Conservation (phyloP, 1,140 invertebrate genomes). For the Oedothorax gibbosus region DNA sequence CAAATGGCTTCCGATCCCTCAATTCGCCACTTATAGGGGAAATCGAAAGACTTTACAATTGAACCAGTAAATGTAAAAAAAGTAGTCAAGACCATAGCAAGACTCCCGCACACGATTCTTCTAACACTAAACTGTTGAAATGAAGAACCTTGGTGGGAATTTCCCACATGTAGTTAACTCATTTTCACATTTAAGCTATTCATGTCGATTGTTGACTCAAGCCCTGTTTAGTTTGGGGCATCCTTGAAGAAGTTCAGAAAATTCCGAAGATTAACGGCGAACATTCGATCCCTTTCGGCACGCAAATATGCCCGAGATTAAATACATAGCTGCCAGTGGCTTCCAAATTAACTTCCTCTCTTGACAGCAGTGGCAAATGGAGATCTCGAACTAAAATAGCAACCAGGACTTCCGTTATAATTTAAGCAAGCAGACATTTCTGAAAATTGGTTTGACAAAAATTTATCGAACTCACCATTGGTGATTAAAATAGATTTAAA, state of each 20-base stretch:
- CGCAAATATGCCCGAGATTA: slow-evolving; percentile 21
- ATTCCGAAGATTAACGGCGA: slow-evolving; percentile 5
- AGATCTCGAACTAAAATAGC: slow-evolving; percentile 15
- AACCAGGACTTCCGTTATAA: slow-evolving; percentile 5
- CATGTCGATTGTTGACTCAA: neutral
- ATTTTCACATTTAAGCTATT: too few relatives aligned
- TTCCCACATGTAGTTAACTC: too few relatives aligned
- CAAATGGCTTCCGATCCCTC: too few relatives aligned
- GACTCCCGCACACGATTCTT: too few relatives aligned
- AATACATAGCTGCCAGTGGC: slow-evolving; percentile 52
- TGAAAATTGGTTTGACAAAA: neutral
- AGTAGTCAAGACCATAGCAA: too few relatives aligned
- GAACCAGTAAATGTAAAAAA: too few relatives aligned
- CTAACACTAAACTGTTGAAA: too few relatives aligned
- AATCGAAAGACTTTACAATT: too few relatives aligned
- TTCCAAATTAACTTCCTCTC: slow-evolving; percentile 46
- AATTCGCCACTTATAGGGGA: too few relatives aligned
- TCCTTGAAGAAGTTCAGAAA: slow-evolving; percentile 32
- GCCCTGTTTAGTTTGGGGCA: slow-evolving; percentile 21
- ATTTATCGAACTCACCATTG: too few relatives aligned
- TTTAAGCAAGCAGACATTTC: slow-evolving; percentile 24
- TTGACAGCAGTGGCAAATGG: neutral
- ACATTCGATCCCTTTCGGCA: neutral
- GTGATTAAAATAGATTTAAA: too few relatives aligned
- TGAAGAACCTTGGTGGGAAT: too few relatives aligned